Evolutionary conservation across 2,113 vertebrate species (phyloP), one percentile per base, ranked within the genome.

Genomic region (Phainopepla nitens): DNA sequence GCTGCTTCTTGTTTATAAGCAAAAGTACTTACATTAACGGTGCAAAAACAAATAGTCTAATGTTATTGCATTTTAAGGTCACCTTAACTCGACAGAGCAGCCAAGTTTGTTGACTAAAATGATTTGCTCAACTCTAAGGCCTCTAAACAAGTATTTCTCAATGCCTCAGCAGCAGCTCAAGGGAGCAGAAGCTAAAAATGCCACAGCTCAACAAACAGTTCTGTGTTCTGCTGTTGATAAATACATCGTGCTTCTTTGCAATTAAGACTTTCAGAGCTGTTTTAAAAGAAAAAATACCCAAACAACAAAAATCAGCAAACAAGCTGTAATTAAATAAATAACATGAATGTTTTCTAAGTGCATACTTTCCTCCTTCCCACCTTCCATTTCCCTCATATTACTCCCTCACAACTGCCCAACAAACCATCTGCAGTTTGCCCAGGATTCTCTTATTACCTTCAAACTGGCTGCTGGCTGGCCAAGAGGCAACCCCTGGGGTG

Each of bases 71-170:
- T 95, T 96, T 89, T 93, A 91, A 91, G 82, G 80, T 58, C 69
- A 73, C 65, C 50, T 96, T 93, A 89, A 86, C 93, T 90, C 62
- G 76, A 86, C 75, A 87, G 71, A 89, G 51, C 79, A 87, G 88
- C 88, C 93, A 96, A 90, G 72, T 88, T 87, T 86, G 87, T 94
- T 95, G 84, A 91, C 94, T 91, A 65, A 90, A 95, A 75, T 39
- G 44, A 93, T 95, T 97, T 92, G 64, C 90, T 84, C 70, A 89
- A 69, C 77, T 83, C 78, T 89, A 84, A 94, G 90, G 64, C 72
- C 65, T 80, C 84, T 78, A 79, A 93, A 60, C 68, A 92, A 93
- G 89, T 84, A 92, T 97, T 97, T 96, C 95, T 94, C 89, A 95
- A 94, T 80, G 41, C 87, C 89, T 94, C 61, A 94, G 2, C 65